phyloP scores from a whole-genome alignment of 2,888 invertebrate genomes.

The Helobdella robusta region DNA sequence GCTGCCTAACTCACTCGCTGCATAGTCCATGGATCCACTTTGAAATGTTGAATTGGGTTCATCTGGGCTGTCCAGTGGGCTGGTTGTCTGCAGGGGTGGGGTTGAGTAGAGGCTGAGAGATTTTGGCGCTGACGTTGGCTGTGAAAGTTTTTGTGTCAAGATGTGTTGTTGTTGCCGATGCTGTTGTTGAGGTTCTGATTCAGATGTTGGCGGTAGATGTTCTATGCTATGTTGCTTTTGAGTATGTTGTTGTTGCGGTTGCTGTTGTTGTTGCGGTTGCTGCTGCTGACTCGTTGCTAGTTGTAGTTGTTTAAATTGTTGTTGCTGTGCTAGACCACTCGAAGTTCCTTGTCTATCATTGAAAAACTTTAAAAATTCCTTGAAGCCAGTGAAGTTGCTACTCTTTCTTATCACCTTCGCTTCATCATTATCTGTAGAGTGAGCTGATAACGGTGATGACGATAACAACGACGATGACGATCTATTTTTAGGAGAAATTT shows the following conservation, averaged over 20 bases:
- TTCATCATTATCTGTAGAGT: too few species aligned
- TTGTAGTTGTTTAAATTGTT: too few species aligned
- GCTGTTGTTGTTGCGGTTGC: background rate
- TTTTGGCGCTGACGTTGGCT: background rate
- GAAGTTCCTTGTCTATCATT: background rate
- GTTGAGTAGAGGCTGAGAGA: background rate
- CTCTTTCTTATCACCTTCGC: too few species aligned
- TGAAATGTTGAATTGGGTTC: background rate
- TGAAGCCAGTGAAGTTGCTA: too few species aligned
- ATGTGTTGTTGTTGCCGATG: background rate
- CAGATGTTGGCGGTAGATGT: too few species aligned
- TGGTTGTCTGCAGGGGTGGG: conserved; percentile 5
- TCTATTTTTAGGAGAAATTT: too few species aligned
- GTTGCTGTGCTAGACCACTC: too few species aligned
- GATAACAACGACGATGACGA: too few species aligned
- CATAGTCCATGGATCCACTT: too few species aligned
- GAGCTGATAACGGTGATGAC: too few species aligned
- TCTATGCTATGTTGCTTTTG: background rate
- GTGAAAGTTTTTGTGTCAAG: background rate
- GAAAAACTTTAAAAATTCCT: background rate
- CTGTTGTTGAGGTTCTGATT: background rate
- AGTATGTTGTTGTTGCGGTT: background rate
- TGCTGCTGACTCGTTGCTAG: background rate
- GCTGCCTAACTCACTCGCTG: too few species aligned
- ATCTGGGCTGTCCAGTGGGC: background rate